Evolutionary conservation across 30 jellyfish, hydroid and myxozoan species (phyloP).

Genomic region (Cassiopea andromeda): DNA sequence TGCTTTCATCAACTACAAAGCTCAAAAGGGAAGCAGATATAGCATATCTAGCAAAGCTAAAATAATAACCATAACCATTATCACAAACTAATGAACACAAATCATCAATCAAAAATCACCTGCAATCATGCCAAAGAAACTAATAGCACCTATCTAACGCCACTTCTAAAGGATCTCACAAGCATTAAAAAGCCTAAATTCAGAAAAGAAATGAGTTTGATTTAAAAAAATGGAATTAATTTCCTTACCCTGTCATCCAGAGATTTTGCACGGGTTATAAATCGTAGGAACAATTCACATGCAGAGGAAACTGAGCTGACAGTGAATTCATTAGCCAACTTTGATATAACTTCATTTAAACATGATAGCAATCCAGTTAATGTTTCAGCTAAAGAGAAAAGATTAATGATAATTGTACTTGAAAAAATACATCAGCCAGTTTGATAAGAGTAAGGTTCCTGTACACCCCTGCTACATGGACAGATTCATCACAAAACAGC

Average conservation of each 20-base stretch:
- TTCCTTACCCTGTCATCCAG: constrained; percentile 73
- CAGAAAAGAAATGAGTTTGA: background rate
- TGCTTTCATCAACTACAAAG: too few relatives aligned
- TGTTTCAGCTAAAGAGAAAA: constrained; percentile 67
- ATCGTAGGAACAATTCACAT: constrained; percentile 88
- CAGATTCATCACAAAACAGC: too few relatives aligned
- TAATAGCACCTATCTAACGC: background rate
- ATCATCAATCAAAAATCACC: background rate
- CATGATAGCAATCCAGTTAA: constrained; percentile 74
- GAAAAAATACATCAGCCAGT: background rate
- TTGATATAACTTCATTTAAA: constrained; percentile 61
- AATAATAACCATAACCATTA: too few relatives aligned
- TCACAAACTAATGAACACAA: too few relatives aligned
- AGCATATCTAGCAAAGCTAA: too few relatives aligned
- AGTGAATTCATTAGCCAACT: constrained; percentile 63
- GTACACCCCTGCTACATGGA: too few relatives aligned
- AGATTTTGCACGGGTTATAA: constrained; percentile 78
- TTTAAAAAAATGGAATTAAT: background rate
- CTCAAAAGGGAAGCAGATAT: too few relatives aligned
- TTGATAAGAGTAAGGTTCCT: too few relatives aligned
- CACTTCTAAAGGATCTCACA: too few relatives aligned
- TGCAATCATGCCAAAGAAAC: background rate
- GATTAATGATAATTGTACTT: background rate
- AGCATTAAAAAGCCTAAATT: too few relatives aligned
- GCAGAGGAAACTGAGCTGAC: constrained; percentile 95